Percentiles rank a stretch among this genome's conserved stretches.
These are phyloP conservation scores for Smutsia gigantea DNA, from an alignment of 2,797 vertebrate genomes.

Conservation along the genomic window DNA sequence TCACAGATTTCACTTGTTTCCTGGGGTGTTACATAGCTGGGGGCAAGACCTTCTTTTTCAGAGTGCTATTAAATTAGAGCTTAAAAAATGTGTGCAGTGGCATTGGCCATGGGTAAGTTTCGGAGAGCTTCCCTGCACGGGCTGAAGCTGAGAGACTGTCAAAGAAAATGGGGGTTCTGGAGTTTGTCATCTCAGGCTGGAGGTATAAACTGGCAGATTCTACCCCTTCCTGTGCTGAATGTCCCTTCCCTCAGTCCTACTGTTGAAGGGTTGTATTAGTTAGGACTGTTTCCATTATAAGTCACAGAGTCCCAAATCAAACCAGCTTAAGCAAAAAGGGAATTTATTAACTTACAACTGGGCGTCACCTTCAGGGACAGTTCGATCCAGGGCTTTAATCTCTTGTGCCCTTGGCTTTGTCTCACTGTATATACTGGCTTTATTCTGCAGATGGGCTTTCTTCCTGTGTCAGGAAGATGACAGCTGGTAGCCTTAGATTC, in stretches of 20 bases:
- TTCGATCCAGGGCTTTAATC: slow-evolving; percentile 9
- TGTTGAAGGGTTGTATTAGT: background rate
- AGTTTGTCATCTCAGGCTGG: background rate
- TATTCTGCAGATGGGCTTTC: background rate
- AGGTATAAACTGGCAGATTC: background rate
- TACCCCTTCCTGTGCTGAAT: background rate
- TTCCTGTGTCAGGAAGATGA: background rate
- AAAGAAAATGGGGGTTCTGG: background rate
- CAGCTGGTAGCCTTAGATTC: background rate
- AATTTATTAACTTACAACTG: background rate
- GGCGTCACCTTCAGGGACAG: background rate
- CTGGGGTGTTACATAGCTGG: no score
- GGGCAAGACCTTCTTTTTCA: background rate
- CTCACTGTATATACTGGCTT: background rate
- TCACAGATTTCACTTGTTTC: background rate
- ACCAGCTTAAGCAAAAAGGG: background rate
- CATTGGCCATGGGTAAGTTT: background rate
- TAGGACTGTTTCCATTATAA: background rate
- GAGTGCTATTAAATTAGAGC: background rate
- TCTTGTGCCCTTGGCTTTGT: background rate
- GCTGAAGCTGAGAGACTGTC: background rate
- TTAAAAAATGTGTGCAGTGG: background rate
- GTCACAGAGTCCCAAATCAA: background rate
- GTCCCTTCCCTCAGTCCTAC: background rate
- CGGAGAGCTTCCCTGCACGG: background rate